These are phyloP conservation scores for Notoglanidium macrostoma DNA, from an alignment of 2,797 vertebrate species.

Conservation along the genomic window DNA sequence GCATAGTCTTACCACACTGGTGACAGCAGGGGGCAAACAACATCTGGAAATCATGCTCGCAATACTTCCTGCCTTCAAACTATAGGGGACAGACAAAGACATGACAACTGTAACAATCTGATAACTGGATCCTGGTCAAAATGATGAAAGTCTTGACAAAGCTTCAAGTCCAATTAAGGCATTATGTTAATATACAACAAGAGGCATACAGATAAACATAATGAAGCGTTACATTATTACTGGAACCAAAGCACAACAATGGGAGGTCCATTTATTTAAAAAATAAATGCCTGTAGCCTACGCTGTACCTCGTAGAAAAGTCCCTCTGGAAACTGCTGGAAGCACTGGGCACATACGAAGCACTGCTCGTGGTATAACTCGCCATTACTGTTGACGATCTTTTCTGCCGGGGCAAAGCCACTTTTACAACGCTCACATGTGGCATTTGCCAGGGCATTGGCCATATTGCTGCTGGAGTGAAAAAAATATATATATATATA, in stretches of 20 bases:
- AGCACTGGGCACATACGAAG: constrained; percentile 87
- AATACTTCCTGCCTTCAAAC: constrained; percentile 99
- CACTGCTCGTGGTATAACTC: constrained; percentile 88
- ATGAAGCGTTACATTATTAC: background rate
- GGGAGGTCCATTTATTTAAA: too few relatives aligned
- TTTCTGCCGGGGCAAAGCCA: constrained; percentile 86
- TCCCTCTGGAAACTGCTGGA: constrained; percentile 88
- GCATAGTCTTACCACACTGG: constrained; percentile 88
- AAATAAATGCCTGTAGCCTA: too few relatives aligned
- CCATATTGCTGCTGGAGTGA: constrained; percentile 83
- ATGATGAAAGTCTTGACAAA: background rate
- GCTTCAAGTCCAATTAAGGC: too few relatives aligned
- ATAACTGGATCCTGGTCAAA: background rate
- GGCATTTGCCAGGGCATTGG: constrained; percentile 92
- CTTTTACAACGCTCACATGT: constrained; percentile 87
- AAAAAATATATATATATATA: constrained; percentile 23
- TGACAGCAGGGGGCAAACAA: constrained; percentile 98
- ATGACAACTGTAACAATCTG: background rate
- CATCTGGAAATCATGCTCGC: constrained; percentile 99
- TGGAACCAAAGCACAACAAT: background rate
- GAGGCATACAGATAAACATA: background rate
- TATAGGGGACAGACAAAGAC: constrained; percentile 62
- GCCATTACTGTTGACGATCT: constrained; percentile 92
- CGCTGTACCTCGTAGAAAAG: constrained; percentile 85
- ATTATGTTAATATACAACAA: background rate